Evolutionary conservation across 92 coral and sea anemone genomes (phyloP).

Genomic region (Bergia sp.): DNA sequence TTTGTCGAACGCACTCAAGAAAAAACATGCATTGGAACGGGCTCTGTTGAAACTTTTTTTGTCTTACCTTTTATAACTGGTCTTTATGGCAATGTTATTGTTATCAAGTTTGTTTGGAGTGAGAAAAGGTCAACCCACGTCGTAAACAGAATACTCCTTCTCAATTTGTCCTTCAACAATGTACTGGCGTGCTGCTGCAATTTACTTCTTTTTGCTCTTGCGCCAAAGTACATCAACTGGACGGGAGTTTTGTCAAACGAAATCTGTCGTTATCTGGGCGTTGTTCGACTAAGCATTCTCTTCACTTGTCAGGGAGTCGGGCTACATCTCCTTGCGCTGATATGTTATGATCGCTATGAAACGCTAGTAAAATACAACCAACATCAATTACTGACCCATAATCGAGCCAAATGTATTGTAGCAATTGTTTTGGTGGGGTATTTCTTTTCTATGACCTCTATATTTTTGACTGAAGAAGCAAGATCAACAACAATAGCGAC

Average conservation of each 20-base stretch:
- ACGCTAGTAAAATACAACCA: conserved; percentile 5
- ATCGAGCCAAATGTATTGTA: background rate
- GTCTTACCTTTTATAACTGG: background rate
- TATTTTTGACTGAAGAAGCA: background rate
- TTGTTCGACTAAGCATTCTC: conserved; percentile 1
- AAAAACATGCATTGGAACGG: background rate
- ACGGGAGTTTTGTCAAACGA: background rate
- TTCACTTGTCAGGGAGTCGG: conserved; percentile 15
- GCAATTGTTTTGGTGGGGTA: background rate
- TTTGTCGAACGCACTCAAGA: background rate
- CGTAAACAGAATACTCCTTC: conserved; percentile 3
- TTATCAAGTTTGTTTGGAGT: background rate
- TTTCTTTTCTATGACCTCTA: background rate
- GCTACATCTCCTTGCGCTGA: background rate
- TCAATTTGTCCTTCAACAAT: background rate
- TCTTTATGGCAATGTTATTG: background rate
- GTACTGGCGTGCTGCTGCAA: background rate
- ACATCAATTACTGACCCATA: conserved; percentile 1
- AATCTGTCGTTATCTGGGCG: background rate
- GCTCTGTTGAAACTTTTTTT: background rate
- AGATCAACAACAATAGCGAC: background rate
- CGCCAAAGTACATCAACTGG: background rate
- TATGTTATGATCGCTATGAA: conserved; percentile 19
- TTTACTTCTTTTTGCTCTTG: background rate
- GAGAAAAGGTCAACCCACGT: background rate